Conservation (phyloP, 2,113 vertebrate genomes). For the Zapornia atra region DNA sequence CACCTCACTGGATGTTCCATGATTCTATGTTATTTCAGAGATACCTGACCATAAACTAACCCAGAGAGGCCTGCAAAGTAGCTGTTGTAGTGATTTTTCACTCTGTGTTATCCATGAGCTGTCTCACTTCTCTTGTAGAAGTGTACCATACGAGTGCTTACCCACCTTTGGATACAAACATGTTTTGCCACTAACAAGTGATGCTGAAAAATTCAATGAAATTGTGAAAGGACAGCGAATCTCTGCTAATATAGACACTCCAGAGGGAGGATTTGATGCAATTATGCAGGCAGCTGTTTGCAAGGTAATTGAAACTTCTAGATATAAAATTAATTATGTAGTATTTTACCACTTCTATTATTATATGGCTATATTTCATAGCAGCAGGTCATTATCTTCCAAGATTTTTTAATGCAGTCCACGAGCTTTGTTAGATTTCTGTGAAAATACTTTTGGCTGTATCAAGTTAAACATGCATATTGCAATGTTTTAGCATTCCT, state of each 20-base stretch:
- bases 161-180: slow-evolving; percentile 95
- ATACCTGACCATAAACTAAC: not conserved
- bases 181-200: slow-evolving; percentile 88
- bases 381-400: not conserved
- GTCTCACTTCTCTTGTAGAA: slow-evolving; percentile 72
- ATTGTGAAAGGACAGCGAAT: slow-evolving; percentile 87
- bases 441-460: slow-evolving; percentile 8
- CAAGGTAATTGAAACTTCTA: slow-evolving; percentile 81
- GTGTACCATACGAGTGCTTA: slow-evolving; percentile 73
- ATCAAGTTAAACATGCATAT: not conserved
- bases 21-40: not conserved
- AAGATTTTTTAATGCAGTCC: not conserved
- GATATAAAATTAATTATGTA: not conserved
- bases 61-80: not conserved
- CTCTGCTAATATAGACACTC: slow-evolving; percentile 89
- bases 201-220: slow-evolving; percentile 88
- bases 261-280: slow-evolving; percentile 95
- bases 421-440: not conserved
- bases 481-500: slow-evolving; percentile 7
- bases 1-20: not conserved
- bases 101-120: not conserved
- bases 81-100: not conserved
- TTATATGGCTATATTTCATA: not conserved
- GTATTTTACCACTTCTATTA: not conserved
- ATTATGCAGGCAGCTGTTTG: slow-evolving; percentile 97